These are phyloP conservation scores for Scomber colias DNA, from an alignment of 2,113 vertebrate genomes.

Conservation along the genomic window DNA sequence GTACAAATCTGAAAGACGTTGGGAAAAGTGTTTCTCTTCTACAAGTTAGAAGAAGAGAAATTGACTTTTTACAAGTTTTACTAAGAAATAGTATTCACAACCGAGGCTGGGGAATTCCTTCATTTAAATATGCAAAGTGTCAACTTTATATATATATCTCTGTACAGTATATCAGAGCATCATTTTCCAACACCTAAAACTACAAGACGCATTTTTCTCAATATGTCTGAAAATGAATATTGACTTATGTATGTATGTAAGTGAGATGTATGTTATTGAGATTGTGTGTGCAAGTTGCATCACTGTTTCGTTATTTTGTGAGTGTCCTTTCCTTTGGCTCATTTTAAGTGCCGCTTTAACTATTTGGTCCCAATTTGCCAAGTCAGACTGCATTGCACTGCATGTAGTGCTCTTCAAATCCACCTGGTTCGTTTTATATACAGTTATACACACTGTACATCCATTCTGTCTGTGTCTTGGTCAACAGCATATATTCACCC, in stretches of 20 bases:
- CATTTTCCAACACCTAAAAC: conserved; percentile 41
- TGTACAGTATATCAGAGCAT: conserved; percentile 37
- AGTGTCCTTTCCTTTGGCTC: conserved; percentile 27
- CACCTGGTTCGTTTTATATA: conserved; percentile 11
- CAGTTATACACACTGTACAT: conserved; percentile 2
- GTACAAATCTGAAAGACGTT: conserved; percentile 23
- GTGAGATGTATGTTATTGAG: conserved; percentile 33
- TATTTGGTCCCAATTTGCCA: conserved; percentile 30
- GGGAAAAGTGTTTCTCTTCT: background rate
- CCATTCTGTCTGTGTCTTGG: conserved; percentile 17
- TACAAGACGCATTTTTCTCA: conserved; percentile 41
- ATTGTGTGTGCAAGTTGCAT: conserved; percentile 39
- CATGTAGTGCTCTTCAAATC: conserved; percentile 39
- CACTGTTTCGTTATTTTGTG: conserved; percentile 27
- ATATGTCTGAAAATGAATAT: conserved; percentile 58
- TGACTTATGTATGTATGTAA: conserved; percentile 45
- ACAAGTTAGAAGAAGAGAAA: conserved; percentile 18
- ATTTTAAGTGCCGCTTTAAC: conserved; percentile 22
- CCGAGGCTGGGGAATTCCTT: conserved; percentile 32
- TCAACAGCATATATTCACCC: conserved; percentile 30
- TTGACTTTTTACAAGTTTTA: conserved; percentile 24
- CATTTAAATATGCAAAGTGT: conserved; percentile 76
- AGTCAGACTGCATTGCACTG: conserved; percentile 15
- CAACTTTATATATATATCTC: conserved; percentile 50
- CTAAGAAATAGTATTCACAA: conserved; percentile 19